phyloP scores from a whole-genome alignment of 2,888 invertebrate genomes.

The Leptinotarsa peninsularis region DNA sequence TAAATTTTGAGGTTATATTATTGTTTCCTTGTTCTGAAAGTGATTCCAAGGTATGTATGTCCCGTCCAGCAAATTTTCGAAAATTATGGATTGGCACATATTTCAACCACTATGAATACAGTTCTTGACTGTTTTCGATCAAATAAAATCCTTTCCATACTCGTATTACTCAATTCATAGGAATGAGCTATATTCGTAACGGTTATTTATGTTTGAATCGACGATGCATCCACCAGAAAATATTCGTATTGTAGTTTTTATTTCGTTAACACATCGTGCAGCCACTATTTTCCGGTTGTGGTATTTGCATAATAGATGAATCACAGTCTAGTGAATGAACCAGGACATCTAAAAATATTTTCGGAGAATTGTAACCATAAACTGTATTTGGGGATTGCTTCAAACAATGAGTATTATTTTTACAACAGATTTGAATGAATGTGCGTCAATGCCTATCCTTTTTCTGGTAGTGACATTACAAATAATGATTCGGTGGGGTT shows the following conservation, averaged over 20 bases:
- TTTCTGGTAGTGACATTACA: not conserved
- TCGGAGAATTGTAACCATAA: not conserved
- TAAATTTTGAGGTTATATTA: too few species aligned
- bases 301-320: constrained; percentile 15
- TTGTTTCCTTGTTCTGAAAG: too few species aligned
- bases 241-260: constrained; percentile 3
- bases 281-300: constrained; percentile 1
- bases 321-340: constrained; percentile 6
- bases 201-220: not conserved
- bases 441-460: constrained; percentile 5
- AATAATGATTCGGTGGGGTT: not conserved
- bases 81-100: too few species aligned
- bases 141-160: not conserved
- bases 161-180: constrained; percentile 1
- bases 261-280: not conserved
- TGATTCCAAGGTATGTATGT: too few species aligned
- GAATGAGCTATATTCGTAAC: not conserved
- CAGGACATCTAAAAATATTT: constrained; percentile 8
- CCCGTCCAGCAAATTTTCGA: too few species aligned
- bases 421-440: not conserved
- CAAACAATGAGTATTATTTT: not conserved
- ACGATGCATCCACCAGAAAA: constrained; percentile 3
- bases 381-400: constrained; percentile 6
- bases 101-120: too few species aligned
- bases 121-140: too few species aligned